Base-by-base conservation (phyloP, 2,888 invertebrate genomes). In the Poecilobothrus nobilitatus region DNA sequence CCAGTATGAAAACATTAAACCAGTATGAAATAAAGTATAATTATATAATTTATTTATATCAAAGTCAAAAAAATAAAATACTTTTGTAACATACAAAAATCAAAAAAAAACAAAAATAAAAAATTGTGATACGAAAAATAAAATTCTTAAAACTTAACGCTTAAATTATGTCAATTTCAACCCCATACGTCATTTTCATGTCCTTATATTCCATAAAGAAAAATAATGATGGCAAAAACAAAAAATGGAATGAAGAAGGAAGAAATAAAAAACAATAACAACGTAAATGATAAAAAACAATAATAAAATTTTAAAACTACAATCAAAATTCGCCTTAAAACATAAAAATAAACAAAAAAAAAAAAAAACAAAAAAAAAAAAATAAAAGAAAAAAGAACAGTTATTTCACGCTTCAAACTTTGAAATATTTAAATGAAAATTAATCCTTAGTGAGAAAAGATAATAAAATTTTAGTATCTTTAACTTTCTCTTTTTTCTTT, bases 381-480 rank as follows among this genome's bases (percentile, higher is more conserved):
- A 44, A 9, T 9, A 44, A 44, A 12, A 12, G 12, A 44, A 12
- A 2, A 2, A 6, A n/a, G 18, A n/a, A 18, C 15, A 1, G 53
- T 53, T 18, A 18, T n/a, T 15, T 53, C 15, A 3, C 53, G 53
- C n/a, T 53, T 53, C 53, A 53, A 53, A 53, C 15, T 53, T 53
- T 53, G 53, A 53, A 53, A 53, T 53, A 53, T 53, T 53, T 18
- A 53, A 53, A 53, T 18, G 18, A 53, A 53, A 53, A 53, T 53
- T 53, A 53, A 53, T 53, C 53, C 53, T 53, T 53, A 53, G 53
- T 53, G 53, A 53, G 53, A 53, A 53, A 15, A 53, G 53, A 53
- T 53, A 53, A 53, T 53, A 53, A 53, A 53, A 53, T 53, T 53
- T 53, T 53, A 53, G 53, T 53, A 53, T 53, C n/a, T 53, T 53